These are phyloP conservation scores for Ctenodactylus gundi DNA, from an alignment of 2,113 vertebrate genomes.

Conservation along the genomic window DNA sequence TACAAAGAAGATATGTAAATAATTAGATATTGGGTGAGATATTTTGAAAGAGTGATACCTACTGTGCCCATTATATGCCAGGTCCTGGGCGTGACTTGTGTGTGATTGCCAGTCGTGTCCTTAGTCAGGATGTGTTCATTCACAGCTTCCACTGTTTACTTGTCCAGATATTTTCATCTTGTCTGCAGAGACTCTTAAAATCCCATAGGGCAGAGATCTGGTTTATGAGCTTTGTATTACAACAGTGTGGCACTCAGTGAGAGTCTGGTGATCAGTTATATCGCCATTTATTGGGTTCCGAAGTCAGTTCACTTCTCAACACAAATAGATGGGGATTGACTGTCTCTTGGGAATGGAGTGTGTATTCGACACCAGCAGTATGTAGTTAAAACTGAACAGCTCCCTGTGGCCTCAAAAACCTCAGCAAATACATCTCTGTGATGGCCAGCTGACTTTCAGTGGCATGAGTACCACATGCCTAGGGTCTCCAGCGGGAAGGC, in stretches of 20 bases:
- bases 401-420: background rate
- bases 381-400: background rate
- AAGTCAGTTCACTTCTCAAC: background rate
- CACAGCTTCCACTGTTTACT: background rate
- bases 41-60: no score
- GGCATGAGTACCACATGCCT: background rate
- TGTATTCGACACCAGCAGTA: background rate
- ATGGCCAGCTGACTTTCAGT: slow-evolving; percentile 46
- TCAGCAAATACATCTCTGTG: background rate
- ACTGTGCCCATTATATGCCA: fast-evolving
- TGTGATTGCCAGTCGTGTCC: fast-evolving
- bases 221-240: background rate
- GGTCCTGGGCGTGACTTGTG: fast-evolving
- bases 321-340: background rate
- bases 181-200: background rate
- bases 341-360: background rate
- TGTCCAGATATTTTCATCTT: background rate
- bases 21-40: background rate
- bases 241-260: background rate
- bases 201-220: background rate
- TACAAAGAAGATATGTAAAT: background rate
- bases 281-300: slow-evolving; percentile 20
- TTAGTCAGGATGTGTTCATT: no score
- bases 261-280: background rate
- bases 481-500: slow-evolving; percentile 40